Percentiles rank a stretch among this genome's conserved stretches.
phyloP scores from a whole-genome alignment of 2,797 vertebrate species.

The Brotula barbata region DNA sequence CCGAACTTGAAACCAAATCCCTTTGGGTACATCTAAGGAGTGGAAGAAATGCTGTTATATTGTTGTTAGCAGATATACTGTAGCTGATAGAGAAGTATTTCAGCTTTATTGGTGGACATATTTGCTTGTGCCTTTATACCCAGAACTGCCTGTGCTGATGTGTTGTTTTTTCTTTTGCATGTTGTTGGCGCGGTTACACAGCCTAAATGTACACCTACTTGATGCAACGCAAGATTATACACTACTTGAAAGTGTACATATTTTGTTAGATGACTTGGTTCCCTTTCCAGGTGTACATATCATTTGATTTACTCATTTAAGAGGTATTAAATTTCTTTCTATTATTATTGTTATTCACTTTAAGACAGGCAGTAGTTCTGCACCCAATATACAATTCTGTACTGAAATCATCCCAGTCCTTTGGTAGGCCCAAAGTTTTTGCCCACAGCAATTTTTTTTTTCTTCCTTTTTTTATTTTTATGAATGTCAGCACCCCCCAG shows the following conservation, averaged over 20 bases:
- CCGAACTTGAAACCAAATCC: no score
- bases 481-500: constrained; percentile 48
- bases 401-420: constrained; percentile 9
- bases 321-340: no score
- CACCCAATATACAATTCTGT: no score
- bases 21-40: not conserved
- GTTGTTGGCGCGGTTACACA: not conserved
- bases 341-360: constrained; percentile 10
- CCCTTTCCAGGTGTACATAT: no score
- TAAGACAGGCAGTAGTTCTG: not conserved
- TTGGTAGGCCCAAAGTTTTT: constrained; percentile 2
- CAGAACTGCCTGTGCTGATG: constrained; percentile 13
- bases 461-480: not conserved
- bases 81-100: no score
- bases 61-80: not conserved
- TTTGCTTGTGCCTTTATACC: constrained; percentile 1
- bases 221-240: no score
- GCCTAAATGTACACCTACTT: no score
- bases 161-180: not conserved
- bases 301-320: no score
- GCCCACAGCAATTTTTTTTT: no score
- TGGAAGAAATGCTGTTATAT: not conserved
- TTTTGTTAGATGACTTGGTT: no score
- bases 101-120: no score
- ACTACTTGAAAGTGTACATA: not conserved